Base-by-base conservation (phyloP, 2,888 invertebrate genomes). In the Stomorhina lunata region DNA sequence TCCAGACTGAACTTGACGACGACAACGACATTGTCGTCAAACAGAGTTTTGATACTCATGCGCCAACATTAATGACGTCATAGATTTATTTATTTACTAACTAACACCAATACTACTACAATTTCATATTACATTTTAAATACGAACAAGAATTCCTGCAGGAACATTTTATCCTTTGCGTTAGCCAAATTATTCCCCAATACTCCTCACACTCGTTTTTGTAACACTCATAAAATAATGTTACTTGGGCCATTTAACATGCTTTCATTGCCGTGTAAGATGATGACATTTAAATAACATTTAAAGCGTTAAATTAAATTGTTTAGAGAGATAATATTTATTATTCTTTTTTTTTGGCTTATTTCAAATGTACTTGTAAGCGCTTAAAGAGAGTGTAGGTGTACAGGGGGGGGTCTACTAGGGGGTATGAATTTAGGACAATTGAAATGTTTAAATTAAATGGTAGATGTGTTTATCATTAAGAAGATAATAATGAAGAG, bases 211-310 rank as follows among this genome's bases (percentile, higher is more conserved):
- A 43, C n/a, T 25, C 53, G 45, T 25, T 63, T 25, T 40, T 55
- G 48, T 79, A 50, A 12, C 50, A 82, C n/a, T 29, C 59, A 53
- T 29, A 78, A 61, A 55, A 29, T 40, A 25, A 6, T 65, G 63
- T 78, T 73, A 71, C 55, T 76, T 65, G 78, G 68, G 40, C 55
- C 78, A 81, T 75, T 82, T 69, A 79, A 66, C 75, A 79, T 65
- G 69, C 48, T 40, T 66, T 78, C 65, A 68, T 55, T 43, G 32
- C n/a, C 57, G 76, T 25, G 2, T 34, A 57, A 29, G 29, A 81
- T 43, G 63, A 43, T 75, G 75, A 65, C 82, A 82, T 79, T 82
- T 65, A 82, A 79, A 57, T 71, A 79, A 72, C 57, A 65, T 72
- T 72, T 79, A 61, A 77, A 69, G 59, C 77, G 43, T 77, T 61